Evolutionary conservation across 1,140 invertebrate genomes (phyloP).

Genomic region (Monomorium pharaonis): DNA sequence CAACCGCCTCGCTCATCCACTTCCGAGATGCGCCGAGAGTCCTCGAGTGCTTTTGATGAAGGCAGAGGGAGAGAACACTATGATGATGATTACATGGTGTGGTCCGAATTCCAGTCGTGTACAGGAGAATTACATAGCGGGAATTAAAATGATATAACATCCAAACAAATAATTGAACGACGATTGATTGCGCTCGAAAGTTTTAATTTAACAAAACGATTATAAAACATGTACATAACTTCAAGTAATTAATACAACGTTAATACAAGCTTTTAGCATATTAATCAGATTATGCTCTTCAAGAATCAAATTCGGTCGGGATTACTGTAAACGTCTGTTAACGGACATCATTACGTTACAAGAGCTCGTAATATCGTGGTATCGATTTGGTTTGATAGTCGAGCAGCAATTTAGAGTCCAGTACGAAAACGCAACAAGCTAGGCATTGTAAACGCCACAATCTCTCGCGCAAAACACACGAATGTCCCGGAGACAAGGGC

Average conservation of each 20-base stretch:
- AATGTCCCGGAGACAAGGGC: conserved; percentile 31
- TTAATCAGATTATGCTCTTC: neutral
- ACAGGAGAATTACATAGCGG: neutral
- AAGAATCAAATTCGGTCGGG: neutral
- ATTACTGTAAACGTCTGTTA: neutral
- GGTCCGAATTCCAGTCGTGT: conserved; percentile 13
- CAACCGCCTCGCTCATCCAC: conserved; percentile 36
- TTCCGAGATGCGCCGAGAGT: conserved; percentile 30
- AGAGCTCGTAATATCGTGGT: neutral
- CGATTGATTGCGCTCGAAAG: neutral
- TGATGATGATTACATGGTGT: conserved; percentile 32
- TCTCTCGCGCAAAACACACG: neutral
- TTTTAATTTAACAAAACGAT: neutral
- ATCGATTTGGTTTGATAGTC: neutral
- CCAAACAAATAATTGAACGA: neutral
- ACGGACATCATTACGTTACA: neutral
- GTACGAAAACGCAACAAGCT: conserved; percentile 22
- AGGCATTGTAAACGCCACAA: neutral
- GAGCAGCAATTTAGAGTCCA: neutral
- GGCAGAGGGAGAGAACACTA: neutral
- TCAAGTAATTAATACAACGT: neutral
- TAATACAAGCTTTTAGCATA: neutral
- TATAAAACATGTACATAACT: neutral
- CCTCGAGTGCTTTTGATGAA: conserved; percentile 24
- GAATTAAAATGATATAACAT: conserved; percentile 22